Percentiles rank a stretch among this genome's conserved stretches.
Evolutionary conservation across 1,140 invertebrate genomes (phyloP).

Genomic region (Eulimnadia texana): DNA sequence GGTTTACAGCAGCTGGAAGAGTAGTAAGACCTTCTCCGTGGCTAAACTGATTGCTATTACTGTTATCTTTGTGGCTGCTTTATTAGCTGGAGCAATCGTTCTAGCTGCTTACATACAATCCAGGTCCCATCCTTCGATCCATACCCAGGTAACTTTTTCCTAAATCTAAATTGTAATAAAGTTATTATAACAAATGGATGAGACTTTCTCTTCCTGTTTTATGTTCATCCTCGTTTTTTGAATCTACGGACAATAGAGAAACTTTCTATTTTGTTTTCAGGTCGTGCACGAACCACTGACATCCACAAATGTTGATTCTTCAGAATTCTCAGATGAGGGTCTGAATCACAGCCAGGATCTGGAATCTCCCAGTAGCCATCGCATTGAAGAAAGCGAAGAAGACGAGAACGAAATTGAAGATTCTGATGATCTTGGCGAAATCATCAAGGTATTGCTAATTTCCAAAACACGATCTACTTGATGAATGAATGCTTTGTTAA

Average conservation of each 20-base stretch:
- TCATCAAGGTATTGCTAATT: not conserved
- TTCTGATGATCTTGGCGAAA: not conserved
- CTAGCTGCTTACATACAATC: conserved; percentile 65
- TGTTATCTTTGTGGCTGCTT: conserved; percentile 54
- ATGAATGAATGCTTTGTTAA: not conserved
- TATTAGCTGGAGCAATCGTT: conserved; percentile 60
- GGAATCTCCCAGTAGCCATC: not conserved
- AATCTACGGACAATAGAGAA: too few species aligned
- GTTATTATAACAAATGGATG: too few species aligned
- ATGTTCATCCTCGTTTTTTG: too few species aligned
- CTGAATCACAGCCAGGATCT: not conserved
- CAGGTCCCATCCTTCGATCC: conserved; percentile 19
- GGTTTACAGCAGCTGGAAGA: too few species aligned
- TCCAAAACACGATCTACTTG: not conserved
- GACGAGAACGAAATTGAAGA: not conserved
- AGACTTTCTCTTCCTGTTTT: too few species aligned
- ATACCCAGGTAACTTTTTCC: not conserved
- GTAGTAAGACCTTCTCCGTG: too few species aligned
- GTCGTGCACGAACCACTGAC: too few species aligned
- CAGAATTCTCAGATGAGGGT: too few species aligned
- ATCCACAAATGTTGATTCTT: too few species aligned
- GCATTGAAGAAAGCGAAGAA: not conserved
- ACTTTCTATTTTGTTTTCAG: too few species aligned
- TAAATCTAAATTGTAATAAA: too few species aligned
- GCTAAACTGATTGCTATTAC: conserved; percentile 66